phyloP scores from a whole-genome alignment of 1,140 invertebrate genomes.

The Paraescarpia echinospica region DNA sequence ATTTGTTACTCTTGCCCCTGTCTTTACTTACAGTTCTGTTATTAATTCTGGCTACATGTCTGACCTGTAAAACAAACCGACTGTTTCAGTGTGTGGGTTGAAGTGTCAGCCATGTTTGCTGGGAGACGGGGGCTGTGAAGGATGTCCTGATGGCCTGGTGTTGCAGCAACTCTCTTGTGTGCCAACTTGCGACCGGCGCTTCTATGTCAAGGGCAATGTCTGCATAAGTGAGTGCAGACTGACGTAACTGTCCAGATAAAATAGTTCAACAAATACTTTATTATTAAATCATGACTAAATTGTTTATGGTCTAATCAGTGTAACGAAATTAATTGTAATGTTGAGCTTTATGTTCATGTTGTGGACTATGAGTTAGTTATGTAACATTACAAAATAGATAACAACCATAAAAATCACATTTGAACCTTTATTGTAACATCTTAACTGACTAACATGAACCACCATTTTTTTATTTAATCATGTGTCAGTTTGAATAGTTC shows the following conservation, averaged over 20 bases:
- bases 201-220: conserved; percentile 29
- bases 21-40: background rate
- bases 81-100: conserved; percentile 24
- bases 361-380: too few species aligned
- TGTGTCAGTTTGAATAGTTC: too few species aligned
- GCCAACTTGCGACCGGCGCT: conserved; percentile 35
- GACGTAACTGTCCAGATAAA: background rate
- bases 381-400: too few species aligned
- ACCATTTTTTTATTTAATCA: too few species aligned
- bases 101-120: conserved; percentile 19
- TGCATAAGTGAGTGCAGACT: conserved; percentile 34
- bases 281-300: background rate
- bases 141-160: conserved; percentile 33
- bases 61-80: conserved; percentile 31
- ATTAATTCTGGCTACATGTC: background rate
- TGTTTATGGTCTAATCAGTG: background rate
- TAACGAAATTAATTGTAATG: background rate
- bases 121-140: conserved; percentile 22
- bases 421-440: too few species aligned
- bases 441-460: too few species aligned
- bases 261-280: background rate
- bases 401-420: too few species aligned
- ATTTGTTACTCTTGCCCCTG: background rate
- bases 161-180: conserved; percentile 39
- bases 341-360: too few species aligned